Percentiles rank a stretch among this genome's conserved stretches.
Conservation (phyloP, 2,888 invertebrate species). For the Tiliacea aurago region DNA sequence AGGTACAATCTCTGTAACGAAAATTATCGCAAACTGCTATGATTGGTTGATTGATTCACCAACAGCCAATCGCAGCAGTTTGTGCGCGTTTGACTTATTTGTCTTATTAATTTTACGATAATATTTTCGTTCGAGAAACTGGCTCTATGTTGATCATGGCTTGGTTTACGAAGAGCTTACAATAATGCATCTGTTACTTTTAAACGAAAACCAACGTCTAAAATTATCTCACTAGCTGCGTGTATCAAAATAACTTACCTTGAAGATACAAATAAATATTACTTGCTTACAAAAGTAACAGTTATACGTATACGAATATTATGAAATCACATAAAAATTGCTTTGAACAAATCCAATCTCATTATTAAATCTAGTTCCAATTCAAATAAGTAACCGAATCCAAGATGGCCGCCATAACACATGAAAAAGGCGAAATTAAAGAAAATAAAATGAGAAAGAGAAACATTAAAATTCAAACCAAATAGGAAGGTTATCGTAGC, state of each 20-base stretch:
- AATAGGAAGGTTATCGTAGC: slow-evolving; percentile 64
- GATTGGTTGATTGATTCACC: not conserved
- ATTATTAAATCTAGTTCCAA: slow-evolving; percentile 28
- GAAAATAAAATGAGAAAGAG: slow-evolving; percentile 43
- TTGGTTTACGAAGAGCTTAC: not conserved
- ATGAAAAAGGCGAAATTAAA: slow-evolving; percentile 22
- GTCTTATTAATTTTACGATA: not conserved
- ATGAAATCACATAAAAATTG: slow-evolving; percentile 1
- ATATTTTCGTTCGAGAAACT: not conserved
- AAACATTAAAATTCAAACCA: slow-evolving; percentile 66
- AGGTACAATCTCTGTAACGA: not conserved
- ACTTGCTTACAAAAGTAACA: not conserved
- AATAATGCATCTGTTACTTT: not conserved
- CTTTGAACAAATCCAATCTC: not conserved
- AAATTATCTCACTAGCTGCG: not conserved
- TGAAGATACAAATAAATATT: not conserved
- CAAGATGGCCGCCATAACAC: slow-evolving; percentile 42
- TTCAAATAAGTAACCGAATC: slow-evolving; percentile 24
- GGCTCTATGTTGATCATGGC: not conserved
- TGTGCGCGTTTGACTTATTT: not conserved
- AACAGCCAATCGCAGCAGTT: not conserved
- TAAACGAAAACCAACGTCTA: not conserved
- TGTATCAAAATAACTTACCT: not conserved
- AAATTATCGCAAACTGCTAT: not conserved
- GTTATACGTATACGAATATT: not conserved